Evolutionary conservation across 2,113 vertebrate species (phyloP).

Genomic region (Raja brachyura): DNA sequence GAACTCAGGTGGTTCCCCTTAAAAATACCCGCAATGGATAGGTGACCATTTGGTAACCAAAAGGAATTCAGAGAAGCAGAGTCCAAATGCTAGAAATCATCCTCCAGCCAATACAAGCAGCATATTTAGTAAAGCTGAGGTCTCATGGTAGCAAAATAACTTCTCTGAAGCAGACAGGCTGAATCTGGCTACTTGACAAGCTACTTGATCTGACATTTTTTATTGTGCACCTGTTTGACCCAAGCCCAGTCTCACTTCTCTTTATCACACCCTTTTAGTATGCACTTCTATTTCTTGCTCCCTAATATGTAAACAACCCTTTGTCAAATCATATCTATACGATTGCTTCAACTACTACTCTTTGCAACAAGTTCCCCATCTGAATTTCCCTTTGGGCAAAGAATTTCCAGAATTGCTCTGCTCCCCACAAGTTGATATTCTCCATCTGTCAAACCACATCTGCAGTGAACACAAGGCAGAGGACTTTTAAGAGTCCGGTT

Average conservation of each 20-base stretch:
- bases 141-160: conserved; percentile 72
- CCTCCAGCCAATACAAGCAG: conserved; percentile 70
- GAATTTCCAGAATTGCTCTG: not conserved
- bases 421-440: not conserved
- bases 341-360: too few relatives aligned
- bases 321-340: too few relatives aligned
- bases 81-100: conserved; percentile 77
- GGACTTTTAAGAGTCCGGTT: too few relatives aligned
- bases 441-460: not conserved
- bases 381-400: not conserved
- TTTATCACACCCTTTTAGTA: not conserved
- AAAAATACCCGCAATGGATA: conserved; percentile 92
- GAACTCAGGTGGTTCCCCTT: conserved; percentile 64
- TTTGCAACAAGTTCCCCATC: not conserved
- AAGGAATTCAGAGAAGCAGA: conserved; percentile 92
- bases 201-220: not conserved
- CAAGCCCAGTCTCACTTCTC: not conserved
- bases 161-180: conserved; percentile 75
- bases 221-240: too few relatives aligned
- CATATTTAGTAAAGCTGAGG: conserved; percentile 60
- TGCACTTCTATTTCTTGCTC: not conserved
- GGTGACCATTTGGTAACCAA: conserved; percentile 84
- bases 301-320: not conserved
- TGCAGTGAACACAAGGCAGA: too few relatives aligned
- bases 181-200: too few relatives aligned